Conservation (phyloP, 1,140 invertebrate species). For the Solenopsis fugax region DNA sequence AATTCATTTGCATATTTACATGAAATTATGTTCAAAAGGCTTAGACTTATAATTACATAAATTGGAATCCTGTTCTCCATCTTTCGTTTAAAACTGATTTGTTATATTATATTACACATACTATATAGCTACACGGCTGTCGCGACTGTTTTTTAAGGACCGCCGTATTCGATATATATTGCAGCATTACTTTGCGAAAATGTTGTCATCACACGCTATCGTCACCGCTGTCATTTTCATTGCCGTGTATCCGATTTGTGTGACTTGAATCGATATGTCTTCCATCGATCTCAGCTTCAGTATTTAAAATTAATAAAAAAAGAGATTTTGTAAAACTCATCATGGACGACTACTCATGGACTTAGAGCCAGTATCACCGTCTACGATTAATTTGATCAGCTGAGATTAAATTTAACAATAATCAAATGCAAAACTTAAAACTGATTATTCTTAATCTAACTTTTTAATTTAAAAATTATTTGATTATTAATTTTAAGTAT, state of each 20-base stretch:
- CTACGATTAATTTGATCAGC: too few species aligned
- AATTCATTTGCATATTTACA: background rate
- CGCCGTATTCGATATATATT: background rate
- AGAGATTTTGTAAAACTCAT: background rate
- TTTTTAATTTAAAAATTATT: too few species aligned
- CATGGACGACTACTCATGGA: background rate
- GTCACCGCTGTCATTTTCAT: background rate
- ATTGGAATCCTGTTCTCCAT: background rate
- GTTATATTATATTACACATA: background rate
- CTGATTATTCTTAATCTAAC: too few species aligned
- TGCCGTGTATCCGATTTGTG: background rate
- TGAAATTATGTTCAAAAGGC: background rate
- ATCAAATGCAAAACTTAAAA: too few species aligned
- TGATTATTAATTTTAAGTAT: too few species aligned
- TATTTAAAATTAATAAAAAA: background rate
- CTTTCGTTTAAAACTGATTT: too few species aligned
- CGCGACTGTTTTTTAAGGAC: background rate
- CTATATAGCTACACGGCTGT: background rate
- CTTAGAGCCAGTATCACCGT: too few species aligned
- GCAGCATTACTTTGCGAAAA: background rate
- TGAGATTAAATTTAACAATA: too few species aligned
- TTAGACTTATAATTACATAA: background rate
- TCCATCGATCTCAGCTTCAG: background rate
- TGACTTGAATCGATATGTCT: background rate
- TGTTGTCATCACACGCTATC: background rate